Conservation (phyloP, 2,888 invertebrate species). For the Apodemia mormo region DNA sequence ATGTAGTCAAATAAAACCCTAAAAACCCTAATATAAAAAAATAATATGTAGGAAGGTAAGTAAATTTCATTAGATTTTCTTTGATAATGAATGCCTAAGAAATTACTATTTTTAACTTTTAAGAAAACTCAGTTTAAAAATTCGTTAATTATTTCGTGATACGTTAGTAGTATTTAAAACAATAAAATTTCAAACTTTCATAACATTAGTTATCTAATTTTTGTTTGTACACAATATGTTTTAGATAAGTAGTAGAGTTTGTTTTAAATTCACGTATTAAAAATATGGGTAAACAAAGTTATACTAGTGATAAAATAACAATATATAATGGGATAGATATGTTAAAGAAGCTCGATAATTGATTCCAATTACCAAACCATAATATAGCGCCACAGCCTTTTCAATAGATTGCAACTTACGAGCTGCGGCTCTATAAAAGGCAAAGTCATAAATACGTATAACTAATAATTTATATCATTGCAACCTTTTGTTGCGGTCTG, state of each 20-base stretch:
- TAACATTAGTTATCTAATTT: too few species aligned
- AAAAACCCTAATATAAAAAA: too few species aligned
- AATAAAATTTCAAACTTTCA: neutral
- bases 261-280: neutral
- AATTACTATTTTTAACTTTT: neutral
- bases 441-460: constrained; percentile 58
- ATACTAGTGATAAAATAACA: neutral
- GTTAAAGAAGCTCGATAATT: neutral
- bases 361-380: constrained; percentile 14
- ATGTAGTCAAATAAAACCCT: too few species aligned
- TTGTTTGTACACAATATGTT: too few species aligned
- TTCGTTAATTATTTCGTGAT: too few species aligned
- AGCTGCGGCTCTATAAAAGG: constrained; percentile 42
- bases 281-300: neutral
- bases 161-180: neutral
- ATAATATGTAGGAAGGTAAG: too few species aligned
- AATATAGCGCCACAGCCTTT: constrained; percentile 3
- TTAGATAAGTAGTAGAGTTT: neutral
- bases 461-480: constrained; percentile 23
- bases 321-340: neutral
- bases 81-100: too few species aligned
- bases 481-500: constrained; percentile 16
- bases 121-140: neutral
- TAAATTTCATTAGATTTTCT: too few species aligned
- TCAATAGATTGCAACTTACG: neutral